Percentiles rank a stretch among this genome's conserved stretches.
Conservation (phyloP, 2,797 vertebrate species). For the Jordanella pulchra region DNA sequence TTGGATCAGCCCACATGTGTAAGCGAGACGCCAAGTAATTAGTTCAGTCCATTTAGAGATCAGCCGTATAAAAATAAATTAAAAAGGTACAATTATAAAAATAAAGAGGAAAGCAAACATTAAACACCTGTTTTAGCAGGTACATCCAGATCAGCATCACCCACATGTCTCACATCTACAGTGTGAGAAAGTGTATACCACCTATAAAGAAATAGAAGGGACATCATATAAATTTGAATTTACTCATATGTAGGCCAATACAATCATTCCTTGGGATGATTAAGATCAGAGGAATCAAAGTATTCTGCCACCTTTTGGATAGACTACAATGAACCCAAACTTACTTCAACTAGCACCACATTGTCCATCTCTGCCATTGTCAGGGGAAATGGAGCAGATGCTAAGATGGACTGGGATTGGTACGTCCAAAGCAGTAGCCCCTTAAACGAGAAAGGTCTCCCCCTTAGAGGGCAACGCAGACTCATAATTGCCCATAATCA, state of each 20-base stretch:
- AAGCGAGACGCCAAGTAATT: background rate
- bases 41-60: background rate
- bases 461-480: slow-evolving; percentile 52
- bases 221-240: background rate
- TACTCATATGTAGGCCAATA: background rate
- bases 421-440: slow-evolving; percentile 39
- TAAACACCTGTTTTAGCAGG: slow-evolving; percentile 5
- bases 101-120: background rate
- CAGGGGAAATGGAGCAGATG: slow-evolving; percentile 19
- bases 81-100: slow-evolving; percentile 1
- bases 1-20: too few species aligned
- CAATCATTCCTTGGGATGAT: background rate
- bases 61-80: background rate
- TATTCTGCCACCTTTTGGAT: background rate
- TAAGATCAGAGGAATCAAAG: background rate
- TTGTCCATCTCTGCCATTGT: slow-evolving; percentile 4
- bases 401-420: slow-evolving; percentile 19
- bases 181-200: slow-evolving; percentile 1
- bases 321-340: background rate
- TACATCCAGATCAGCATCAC: slow-evolving; percentile 27
- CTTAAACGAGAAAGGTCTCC: slow-evolving; percentile 51
- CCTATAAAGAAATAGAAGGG: slow-evolving; percentile 2
- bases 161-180: slow-evolving; percentile 16
- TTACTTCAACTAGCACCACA: background rate
- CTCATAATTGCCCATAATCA: slow-evolving; percentile 74